Evolutionary conservation across 1,140 invertebrate species (phyloP).

Genomic region (Polypedilum pembai): DNA sequence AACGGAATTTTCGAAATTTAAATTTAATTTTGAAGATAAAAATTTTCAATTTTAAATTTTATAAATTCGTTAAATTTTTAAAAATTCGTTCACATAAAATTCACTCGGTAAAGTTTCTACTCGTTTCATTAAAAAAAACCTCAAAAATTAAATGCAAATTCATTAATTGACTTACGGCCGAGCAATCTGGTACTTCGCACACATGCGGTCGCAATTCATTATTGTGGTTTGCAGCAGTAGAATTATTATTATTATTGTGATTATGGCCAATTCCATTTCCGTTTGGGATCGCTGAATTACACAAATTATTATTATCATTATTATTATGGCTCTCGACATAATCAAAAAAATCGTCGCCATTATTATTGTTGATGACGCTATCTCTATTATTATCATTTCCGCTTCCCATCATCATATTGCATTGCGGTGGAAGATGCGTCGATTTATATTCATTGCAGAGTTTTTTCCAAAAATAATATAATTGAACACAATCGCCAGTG

Average conservation of each 20-base stretch:
- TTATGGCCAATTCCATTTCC: slow-evolving; percentile 23
- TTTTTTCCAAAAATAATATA: slow-evolving; percentile 99
- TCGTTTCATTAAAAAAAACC: too few relatives aligned
- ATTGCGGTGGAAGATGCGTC: slow-evolving; percentile 34
- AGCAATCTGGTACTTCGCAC: slow-evolving; percentile 60
- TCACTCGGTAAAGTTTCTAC: too few relatives aligned
- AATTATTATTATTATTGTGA: slow-evolving; percentile 31
- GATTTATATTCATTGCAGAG: slow-evolving; percentile 73
- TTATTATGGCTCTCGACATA: slow-evolving; percentile 20
- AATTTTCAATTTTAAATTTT: too few relatives aligned
- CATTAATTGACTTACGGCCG: slow-evolving; percentile 51
- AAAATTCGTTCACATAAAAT: too few relatives aligned
- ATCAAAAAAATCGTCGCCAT: slow-evolving; percentile 15
- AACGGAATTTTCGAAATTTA: too few relatives aligned
- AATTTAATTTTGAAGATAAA: too few relatives aligned
- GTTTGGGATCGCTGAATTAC: slow-evolving; percentile 22
- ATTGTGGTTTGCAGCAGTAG: not conserved
- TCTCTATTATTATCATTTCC: not conserved
- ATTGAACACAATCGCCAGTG: slow-evolving; percentile 90
- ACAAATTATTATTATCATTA: slow-evolving; percentile 30
- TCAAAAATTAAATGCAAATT: slow-evolving; percentile 29
- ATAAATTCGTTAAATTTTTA: too few relatives aligned
- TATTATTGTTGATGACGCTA: not conserved
- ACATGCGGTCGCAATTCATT: slow-evolving; percentile 47
- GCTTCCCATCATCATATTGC: not conserved